Conservation (phyloP, 2,797 vertebrate genomes). For the Platalea minor region DNA sequence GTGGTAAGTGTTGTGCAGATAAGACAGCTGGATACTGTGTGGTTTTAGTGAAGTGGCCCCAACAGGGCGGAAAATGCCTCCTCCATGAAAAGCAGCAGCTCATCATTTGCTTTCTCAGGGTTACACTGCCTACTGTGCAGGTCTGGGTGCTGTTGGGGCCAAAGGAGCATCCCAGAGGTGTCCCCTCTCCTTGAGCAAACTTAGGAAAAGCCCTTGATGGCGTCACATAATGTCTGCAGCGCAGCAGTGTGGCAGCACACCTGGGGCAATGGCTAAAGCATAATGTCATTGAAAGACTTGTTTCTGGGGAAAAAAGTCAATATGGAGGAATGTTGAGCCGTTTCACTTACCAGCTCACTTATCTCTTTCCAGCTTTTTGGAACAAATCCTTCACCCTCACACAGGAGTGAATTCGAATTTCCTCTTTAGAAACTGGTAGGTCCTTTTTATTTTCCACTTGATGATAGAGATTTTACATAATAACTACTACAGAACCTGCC, state of each 20-base stretch:
- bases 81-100: neutral
- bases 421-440: neutral
- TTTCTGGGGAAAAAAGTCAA: neutral
- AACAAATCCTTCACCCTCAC: neutral
- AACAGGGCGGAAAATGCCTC: neutral
- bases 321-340: neutral
- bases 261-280: neutral
- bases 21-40: neutral
- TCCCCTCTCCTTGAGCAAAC: neutral
- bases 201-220: neutral
- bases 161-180: neutral
- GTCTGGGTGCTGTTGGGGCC: neutral
- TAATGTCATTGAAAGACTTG: neutral
- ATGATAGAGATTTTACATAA: neutral
- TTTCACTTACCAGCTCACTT: neutral
- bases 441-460: neutral
- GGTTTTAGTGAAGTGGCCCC: neutral
- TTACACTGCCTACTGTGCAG: neutral
- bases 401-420: neutral
- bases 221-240: neutral
- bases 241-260: neutral
- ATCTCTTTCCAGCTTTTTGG: neutral
- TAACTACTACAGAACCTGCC: neutral
- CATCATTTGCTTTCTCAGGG: neutral
- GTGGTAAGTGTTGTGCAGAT: neutral